Evolutionary conservation across 2,797 vertebrate species (phyloP).

Genomic region (Sciurus carolinensis): DNA sequence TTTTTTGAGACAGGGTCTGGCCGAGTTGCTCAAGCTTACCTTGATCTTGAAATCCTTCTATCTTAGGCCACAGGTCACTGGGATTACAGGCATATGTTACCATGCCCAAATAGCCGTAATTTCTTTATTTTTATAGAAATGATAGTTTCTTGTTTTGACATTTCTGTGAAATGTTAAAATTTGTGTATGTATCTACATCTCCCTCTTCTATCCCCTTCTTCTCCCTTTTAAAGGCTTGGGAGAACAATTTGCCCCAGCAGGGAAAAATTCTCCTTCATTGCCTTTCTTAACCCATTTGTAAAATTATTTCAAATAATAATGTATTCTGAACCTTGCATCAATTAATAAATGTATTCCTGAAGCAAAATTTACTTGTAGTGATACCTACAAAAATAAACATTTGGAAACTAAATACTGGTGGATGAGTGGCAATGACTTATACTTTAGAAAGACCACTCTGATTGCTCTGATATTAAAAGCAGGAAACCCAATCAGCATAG

Average conservation of each 20-base stretch:
- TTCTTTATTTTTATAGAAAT: background rate
- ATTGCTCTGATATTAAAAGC: background rate
- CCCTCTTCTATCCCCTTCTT: background rate
- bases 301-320: constrained; percentile 44
- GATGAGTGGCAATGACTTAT: constrained; percentile 17
- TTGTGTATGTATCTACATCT: background rate
- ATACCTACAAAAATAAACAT: background rate
- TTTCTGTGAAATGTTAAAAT: background rate
- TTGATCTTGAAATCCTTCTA: no score
- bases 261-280: background rate
- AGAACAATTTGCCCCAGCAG: background rate
- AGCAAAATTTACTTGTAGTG: background rate
- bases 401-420: background rate
- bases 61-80: no score
- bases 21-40: no score
- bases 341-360: background rate
- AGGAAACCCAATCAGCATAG: background rate
- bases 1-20: no score
- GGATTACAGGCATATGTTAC: no score
- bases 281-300: background rate
- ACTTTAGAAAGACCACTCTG: background rate
- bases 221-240: background rate
- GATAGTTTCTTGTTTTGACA: background rate
- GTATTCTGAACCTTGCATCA: background rate
- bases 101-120: background rate